Evolutionary conservation across 2,888 invertebrate species (phyloP), one percentile per base, ranked within the genome.

Genomic region (Archips crataeganus): DNA sequence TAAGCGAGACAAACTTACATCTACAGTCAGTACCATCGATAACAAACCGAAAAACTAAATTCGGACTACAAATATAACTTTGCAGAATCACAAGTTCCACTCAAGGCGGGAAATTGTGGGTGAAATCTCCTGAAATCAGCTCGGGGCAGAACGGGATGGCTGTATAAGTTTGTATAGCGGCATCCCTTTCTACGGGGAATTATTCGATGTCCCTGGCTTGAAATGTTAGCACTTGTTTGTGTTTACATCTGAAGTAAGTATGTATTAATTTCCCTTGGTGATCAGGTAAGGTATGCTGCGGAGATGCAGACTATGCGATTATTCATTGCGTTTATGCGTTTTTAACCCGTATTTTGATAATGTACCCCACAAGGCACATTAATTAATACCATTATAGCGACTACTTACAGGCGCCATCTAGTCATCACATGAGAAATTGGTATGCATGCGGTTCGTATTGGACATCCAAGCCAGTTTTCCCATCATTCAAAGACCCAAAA

Each of bases 31-130:
- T 59, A n/a, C 6, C 42, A 3, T 3, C 13, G 32, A 32, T 11
- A 10, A 36, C n/a, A 42, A 2, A 15, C 62, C 42, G 3, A 23
- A 45, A n/a, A 34, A 32, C n/a, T 6, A 1, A 59, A 47, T 45
- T n/a, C n/a, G 8, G 10, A n/a, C 45, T n/a, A 34, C 59, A 45
- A 4, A 23, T 34, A 1, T 59, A 68, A 68, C 67, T 59, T 68
- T n/a, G 67, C 34, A n/a, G 39, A 36, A 32, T 34, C 10, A 32
- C 59, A 47, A 45, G 45, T 59, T 36, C 47, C 49, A 47, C 34
- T 64, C 13, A 32, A 60, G 45, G 60, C 36, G 36, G 68, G 54
- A 68, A 61, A 68, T 68, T 61, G 60, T 34, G 45, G 67, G 60
- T 68, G 9, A 49, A 68, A 60, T 61, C 60, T 68, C 59, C 59